Evolutionary conservation across 1,140 invertebrate genomes (phyloP).

Genomic region (Sarcophaga bullata): DNA sequence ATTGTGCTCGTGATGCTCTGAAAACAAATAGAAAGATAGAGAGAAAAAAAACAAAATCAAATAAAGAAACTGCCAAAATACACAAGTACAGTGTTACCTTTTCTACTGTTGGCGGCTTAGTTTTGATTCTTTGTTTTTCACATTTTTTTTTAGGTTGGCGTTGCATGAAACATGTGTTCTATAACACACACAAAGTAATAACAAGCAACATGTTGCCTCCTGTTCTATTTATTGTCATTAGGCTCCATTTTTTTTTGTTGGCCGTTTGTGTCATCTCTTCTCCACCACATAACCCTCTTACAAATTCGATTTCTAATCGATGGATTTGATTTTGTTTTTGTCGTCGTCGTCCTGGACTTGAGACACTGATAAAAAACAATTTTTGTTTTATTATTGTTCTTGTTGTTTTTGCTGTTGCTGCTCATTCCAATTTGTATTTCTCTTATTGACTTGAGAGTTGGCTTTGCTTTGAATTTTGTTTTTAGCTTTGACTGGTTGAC

Average conservation of each 20-base stretch:
- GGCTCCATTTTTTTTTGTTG: not conserved
- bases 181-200: slow-evolving; percentile 18
- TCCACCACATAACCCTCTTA: not conserved
- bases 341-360: not conserved
- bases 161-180: slow-evolving; percentile 32
- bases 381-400: too few relatives aligned
- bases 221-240: not conserved
- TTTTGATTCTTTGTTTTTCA: not conserved
- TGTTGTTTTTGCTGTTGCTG: slow-evolving; percentile 52
- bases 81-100: slow-evolving; percentile 21
- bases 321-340: slow-evolving; percentile 39
- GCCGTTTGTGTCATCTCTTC: not conserved
- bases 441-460: slow-evolving; percentile 34
- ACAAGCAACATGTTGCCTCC: not conserved
- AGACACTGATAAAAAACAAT: slow-evolving; percentile 55
- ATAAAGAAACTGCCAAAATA: slow-evolving; percentile 19
- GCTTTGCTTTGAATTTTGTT: slow-evolving; percentile 35
- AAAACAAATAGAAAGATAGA: not conserved
- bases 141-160: not conserved
- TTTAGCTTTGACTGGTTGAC: not conserved
- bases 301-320: slow-evolving; percentile 53
- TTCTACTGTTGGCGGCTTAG: not conserved
- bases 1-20: slow-evolving; percentile 8
- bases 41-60: not conserved
- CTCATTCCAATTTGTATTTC: slow-evolving; percentile 48